Evolutionary conservation across 2,797 vertebrate genomes (phyloP).

Genomic region (Vipera ursinii): DNA sequence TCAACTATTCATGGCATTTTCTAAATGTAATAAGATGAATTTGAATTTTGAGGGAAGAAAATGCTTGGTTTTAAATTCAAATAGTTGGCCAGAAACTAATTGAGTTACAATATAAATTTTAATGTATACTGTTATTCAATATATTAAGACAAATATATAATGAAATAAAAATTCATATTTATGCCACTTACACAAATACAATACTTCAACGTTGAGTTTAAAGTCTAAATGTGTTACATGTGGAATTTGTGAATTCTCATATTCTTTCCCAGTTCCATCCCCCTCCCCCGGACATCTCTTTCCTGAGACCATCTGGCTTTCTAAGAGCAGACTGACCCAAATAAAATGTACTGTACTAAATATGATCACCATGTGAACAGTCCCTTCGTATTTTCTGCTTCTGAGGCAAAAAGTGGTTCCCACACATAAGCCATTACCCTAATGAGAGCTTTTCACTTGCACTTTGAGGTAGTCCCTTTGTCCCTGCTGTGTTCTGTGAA

Average conservation of each 20-base stretch:
- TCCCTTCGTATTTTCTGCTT: not conserved
- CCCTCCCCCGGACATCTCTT: not conserved
- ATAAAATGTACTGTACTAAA: not conserved
- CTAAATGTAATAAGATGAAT: not conserved
- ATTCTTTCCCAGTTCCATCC: not conserved
- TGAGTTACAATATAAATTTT: not conserved
- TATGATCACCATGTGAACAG: not conserved
- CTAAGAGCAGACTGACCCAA: not conserved
- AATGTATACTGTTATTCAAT: not conserved
- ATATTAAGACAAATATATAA: not conserved
- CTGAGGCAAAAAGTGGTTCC: too few species aligned
- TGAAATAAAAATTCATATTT: not conserved
- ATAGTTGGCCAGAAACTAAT: not conserved
- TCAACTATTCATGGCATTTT: not conserved
- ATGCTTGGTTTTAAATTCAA: not conserved
- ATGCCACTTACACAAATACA: not conserved
- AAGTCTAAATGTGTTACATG: not conserved
- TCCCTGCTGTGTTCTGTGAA: constrained; percentile 27
- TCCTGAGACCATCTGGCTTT: not conserved
- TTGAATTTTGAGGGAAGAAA: not conserved
- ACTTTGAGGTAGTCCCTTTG: constrained; percentile 37
- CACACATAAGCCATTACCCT: not conserved
- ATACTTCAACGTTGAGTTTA: not conserved
- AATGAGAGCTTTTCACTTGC: constrained; percentile 27
- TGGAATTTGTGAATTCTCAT: not conserved